Conservation (phyloP, 2,113 vertebrate species). For the Erythrocebus patas region DNA sequence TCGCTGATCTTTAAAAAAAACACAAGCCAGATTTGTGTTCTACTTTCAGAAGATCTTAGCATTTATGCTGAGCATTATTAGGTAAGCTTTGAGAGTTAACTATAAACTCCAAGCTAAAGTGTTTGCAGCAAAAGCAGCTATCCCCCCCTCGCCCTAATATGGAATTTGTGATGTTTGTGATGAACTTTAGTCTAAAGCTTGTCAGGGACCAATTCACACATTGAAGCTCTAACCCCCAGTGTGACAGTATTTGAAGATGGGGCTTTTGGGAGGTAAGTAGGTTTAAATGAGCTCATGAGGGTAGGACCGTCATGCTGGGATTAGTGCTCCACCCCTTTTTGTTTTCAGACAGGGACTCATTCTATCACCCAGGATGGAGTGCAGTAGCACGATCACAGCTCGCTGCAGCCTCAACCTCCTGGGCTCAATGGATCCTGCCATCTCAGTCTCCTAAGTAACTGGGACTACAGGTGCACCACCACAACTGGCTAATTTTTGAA, state of each 20-base stretch:
- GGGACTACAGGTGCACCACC: too few relatives aligned
- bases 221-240: not conserved
- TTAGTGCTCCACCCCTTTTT: not conserved
- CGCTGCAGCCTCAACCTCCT: too few relatives aligned
- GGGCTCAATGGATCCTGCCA: too few relatives aligned
- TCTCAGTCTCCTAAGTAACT: too few relatives aligned
- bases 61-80: not conserved
- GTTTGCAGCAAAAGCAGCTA: not conserved
- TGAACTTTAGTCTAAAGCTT: not conserved
- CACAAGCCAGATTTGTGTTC: not conserved
- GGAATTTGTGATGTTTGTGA: not conserved
- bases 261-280: not conserved
- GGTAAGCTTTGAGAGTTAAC: slow-evolving; percentile 5
- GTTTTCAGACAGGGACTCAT: too few relatives aligned
- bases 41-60: not conserved
- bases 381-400: too few relatives aligned
- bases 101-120: not conserved
- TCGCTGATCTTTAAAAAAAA: not conserved
- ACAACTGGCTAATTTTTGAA: too few relatives aligned
- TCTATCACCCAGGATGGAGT: too few relatives aligned
- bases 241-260: not conserved
- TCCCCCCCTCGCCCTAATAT: not conserved
- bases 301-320: not conserved
- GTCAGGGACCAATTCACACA: not conserved
- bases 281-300: not conserved